Base-by-base conservation (phyloP, 2,888 invertebrate genomes). In the Pseudococcus longispinus region DNA sequence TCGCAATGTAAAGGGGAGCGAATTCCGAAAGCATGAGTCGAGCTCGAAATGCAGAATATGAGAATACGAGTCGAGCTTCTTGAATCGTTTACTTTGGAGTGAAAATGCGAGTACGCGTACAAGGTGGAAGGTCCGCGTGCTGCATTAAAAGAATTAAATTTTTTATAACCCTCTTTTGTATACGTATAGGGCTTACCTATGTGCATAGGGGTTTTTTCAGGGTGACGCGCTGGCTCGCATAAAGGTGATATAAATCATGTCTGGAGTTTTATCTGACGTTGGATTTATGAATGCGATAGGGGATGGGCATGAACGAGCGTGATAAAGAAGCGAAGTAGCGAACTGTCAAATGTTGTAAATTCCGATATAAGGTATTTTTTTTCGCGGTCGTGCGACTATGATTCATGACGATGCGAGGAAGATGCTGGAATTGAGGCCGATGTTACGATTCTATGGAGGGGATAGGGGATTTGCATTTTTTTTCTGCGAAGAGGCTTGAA, bases 111-210 rank as follows among this genome's bases (percentile, higher is more conserved):
- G n/a, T n/a, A 6, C n/a, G 18, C 3, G 51, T 51, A 51, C n/a
- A 51, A 51, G 6, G 20, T 74, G 32, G 32, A 32, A 29, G 18
- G 32, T 74, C 37, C 9, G 74, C 6, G 29, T 15, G 26, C 26
- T 29, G 74, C 74, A 74, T 74, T 74, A 74, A 74, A 74, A 74
- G 74, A 74, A 74, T 74, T 74, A 74, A 74, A 74, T 74, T 74
- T 74, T 74, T 74, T 37, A 74, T 37, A 37, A 74, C 74, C 74
- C 32, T 74, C 29, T 37, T 74, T 74, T 74, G 60, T 60, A 60
- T 8, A 23, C 9, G 60, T 60, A 23, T 11, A 60, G 9, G 23
- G 37, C 37, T 37, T 23, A 60, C 60, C 15, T 55, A n/a, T 55
- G n/a, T 55, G 18, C n/a, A n/a, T 3, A 55, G 55, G 18, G 6